These are phyloP conservation scores for Ictalurus furcatus DNA, from an alignment of 2,113 vertebrate genomes.

Conservation along the genomic window DNA sequence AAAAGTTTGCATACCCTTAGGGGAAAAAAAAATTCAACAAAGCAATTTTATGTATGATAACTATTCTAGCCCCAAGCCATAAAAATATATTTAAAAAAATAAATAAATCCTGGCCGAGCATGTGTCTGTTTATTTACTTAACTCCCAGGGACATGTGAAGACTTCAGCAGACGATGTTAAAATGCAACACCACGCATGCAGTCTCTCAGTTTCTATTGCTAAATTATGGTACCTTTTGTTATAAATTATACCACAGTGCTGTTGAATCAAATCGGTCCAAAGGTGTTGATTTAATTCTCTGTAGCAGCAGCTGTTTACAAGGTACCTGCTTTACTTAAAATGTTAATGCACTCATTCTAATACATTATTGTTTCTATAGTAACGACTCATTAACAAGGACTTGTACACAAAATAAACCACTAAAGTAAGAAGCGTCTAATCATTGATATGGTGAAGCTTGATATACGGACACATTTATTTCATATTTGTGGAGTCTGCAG, in stretches of 20 bases:
- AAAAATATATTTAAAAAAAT: too few relatives aligned
- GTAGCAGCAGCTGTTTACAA: not conserved
- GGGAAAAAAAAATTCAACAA: not conserved
- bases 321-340: not conserved
- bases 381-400: not conserved
- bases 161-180: not conserved
- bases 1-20: not conserved
- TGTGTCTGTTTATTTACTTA: not conserved
- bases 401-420: not conserved
- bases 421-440: not conserved
- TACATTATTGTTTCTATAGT: not conserved
- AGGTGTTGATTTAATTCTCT: too few relatives aligned
- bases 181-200: not conserved
- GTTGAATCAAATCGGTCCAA: not conserved
- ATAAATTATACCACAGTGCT: not conserved
- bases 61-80: not conserved
- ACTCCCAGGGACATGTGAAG: not conserved
- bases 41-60: not conserved
- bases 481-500: too few relatives aligned
- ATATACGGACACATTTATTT: too few relatives aligned
- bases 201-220: not conserved
- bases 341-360: not conserved
- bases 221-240: not conserved
- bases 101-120: not conserved
- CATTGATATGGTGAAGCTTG: not conserved